Evolutionary conservation across 2,113 vertebrate genomes (phyloP), one percentile per base, ranked within the genome.

Genomic region (Thalassoma bifasciatum): DNA sequence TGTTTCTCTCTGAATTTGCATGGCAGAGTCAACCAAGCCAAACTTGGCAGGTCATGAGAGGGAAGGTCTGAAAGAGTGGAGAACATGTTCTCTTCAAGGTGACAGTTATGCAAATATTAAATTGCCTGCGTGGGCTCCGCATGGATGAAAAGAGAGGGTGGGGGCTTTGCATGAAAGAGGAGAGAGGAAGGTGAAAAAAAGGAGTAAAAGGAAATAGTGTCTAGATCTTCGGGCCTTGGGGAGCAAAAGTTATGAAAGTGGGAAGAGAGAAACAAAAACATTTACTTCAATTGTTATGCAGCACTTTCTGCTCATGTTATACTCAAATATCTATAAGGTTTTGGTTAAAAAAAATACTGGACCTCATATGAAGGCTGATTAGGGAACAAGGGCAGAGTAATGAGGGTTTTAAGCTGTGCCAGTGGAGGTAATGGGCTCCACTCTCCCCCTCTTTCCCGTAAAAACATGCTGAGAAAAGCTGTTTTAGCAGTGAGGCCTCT

Each of bases 91-190:
- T 77, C 62, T 56, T 82, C 51, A 84, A 78, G 19, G 54, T 75
- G 85, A 88, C 90, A 87, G 91, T 92, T 91, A 91, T 91, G 90
- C 91, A 92, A 92, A 92, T 91, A 65, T 77, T 36, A 46, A 49
- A 69, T 75, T 56, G 6, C 72, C 72, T 57, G 49, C 16, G 22
- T 42, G 11, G 42, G 65, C n/a, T 26, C 56, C 47, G 58, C 23
- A 50, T 36, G 59, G 50, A 61, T 30, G 22, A 42, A 14, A 14
- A 5, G 14, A 54, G 51, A 46, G 36, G n/a, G 4, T 46, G 16
- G 64, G 26, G 17, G 49, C 42, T 65, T 0, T 1, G 36, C 16
- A 72, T 5, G 2, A 59, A 24, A 23, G 6, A 19, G 2, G 30
- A 56, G 22, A n/a, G 23, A 21, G 16, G 34, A 8, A 9, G 19